These are phyloP conservation scores for Rhodophaea formosa DNA, from an alignment of 2,888 invertebrate species.

Conservation along the genomic window DNA sequence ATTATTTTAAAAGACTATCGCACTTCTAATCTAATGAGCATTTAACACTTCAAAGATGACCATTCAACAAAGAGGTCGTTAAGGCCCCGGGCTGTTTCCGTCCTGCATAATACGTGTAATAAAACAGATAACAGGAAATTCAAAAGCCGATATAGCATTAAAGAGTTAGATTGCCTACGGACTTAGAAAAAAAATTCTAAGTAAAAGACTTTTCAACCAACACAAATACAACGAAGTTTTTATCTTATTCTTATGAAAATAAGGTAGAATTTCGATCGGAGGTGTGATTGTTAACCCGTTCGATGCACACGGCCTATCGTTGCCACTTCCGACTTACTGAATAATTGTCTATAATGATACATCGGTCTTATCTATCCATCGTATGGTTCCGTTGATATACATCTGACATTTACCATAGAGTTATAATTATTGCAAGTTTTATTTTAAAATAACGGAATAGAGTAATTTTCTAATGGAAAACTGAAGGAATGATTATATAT, in stretches of 20 bases:
- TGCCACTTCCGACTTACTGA: conserved; percentile 19
- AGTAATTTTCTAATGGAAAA: neutral
- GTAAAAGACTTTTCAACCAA: neutral
- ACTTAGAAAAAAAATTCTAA: conserved; percentile 38
- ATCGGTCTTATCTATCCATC: conserved; percentile 47
- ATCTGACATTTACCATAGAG: conserved; percentile 39
- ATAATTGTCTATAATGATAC: conserved; percentile 54
- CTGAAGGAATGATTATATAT: neutral
- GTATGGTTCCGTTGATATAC: conserved; percentile 34
- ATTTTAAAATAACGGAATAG: conserved; percentile 14
- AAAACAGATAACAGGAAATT: conserved; percentile 35
- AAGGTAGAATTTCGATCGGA: conserved; percentile 16
- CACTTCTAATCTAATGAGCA: conserved; percentile 24
- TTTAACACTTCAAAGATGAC: conserved; percentile 46
- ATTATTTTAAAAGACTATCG: conserved; percentile 21
- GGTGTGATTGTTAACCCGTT: conserved; percentile 24
- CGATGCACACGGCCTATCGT: conserved; percentile 22
- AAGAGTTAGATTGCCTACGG: conserved; percentile 50
- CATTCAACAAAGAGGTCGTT: conserved; percentile 38
- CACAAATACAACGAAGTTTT: neutral
- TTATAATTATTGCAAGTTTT: conserved; percentile 27
- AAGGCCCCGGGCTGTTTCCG: conserved; percentile 38
- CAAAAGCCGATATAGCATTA: conserved; percentile 41
- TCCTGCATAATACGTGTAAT: conserved; percentile 30
- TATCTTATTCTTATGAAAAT: neutral